These are phyloP conservation scores for Pao palembangensis DNA, from an alignment of 2,113 vertebrate genomes.

Conservation along the genomic window DNA sequence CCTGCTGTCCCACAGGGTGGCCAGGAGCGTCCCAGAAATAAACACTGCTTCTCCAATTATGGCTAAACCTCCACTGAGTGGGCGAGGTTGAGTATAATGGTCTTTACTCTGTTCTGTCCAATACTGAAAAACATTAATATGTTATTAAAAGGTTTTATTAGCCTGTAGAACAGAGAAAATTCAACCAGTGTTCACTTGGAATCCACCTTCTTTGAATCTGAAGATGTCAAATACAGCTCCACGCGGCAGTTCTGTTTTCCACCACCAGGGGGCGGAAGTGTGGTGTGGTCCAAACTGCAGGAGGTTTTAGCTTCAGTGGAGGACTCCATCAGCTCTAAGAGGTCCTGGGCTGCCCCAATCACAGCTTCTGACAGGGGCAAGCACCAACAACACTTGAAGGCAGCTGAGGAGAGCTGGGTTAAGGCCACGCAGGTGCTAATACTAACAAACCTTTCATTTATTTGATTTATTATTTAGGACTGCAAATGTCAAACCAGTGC, in stretches of 20 bases:
- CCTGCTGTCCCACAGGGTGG: constrained; percentile 39
- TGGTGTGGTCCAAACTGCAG: constrained; percentile 79
- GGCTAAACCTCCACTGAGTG: constrained; percentile 34
- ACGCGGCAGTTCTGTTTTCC: constrained; percentile 1
- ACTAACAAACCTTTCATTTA: not conserved
- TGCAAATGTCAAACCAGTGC: not conserved
- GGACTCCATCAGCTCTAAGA: constrained; percentile 72
- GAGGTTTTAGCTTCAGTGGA: constrained; percentile 82
- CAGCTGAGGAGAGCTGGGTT: constrained; percentile 65
- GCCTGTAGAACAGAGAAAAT: not conserved
- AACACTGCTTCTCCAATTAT: constrained; percentile 14
- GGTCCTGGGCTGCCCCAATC: constrained; percentile 56
- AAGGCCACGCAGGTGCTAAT: constrained; percentile 67
- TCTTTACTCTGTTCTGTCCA: no score
- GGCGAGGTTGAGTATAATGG: constrained; percentile 34
- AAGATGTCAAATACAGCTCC: no score
- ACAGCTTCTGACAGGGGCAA: constrained; percentile 45
- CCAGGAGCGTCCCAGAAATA: constrained; percentile 38
- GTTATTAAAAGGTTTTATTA: not conserved
- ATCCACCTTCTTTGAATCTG: not conserved
- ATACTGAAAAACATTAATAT: no score
- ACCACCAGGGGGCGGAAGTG: constrained; percentile 36
- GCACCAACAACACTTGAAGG: constrained; percentile 49
- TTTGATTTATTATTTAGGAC: not conserved
- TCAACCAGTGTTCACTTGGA: no score